Evolutionary conservation across 2,888 invertebrate species (phyloP).

Genomic region (Sympetrum striolatum): DNA sequence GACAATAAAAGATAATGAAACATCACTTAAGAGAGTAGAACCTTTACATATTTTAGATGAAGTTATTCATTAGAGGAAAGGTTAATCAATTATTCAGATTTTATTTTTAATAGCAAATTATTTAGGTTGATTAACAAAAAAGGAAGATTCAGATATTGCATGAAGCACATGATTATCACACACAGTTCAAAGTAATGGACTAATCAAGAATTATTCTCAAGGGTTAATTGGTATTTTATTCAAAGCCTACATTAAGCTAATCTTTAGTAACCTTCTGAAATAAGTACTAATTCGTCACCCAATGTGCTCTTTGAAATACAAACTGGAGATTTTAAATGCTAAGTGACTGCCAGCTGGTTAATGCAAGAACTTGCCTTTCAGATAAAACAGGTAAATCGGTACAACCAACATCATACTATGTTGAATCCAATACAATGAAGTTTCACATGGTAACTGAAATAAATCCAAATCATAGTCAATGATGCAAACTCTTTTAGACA

Average conservation of each 20-base stretch:
- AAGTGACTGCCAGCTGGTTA: not conserved
- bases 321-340: not conserved
- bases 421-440: conserved; percentile 93
- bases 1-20: no score
- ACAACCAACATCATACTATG: conserved; percentile 94
- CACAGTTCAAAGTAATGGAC: not conserved
- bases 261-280: not conserved
- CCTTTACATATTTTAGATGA: no score
- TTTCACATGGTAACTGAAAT: conserved; percentile 87
- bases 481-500: no score
- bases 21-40: no score
- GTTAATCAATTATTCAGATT: no score
- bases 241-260: no score
- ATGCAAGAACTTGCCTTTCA: conserved; percentile 73
- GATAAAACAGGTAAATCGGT: conserved; percentile 87
- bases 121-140: no score
- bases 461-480: conserved; percentile 9
- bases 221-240: not conserved
- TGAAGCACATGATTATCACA: no score
- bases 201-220: not conserved
- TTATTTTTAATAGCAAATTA: no score
- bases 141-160: no score
- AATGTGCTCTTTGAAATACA: not conserved
- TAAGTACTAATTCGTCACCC: not conserved
- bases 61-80: no score